These are phyloP conservation scores for Enhydra lutris DNA, from an alignment of 2,113 vertebrate species.

Conservation along the genomic window DNA sequence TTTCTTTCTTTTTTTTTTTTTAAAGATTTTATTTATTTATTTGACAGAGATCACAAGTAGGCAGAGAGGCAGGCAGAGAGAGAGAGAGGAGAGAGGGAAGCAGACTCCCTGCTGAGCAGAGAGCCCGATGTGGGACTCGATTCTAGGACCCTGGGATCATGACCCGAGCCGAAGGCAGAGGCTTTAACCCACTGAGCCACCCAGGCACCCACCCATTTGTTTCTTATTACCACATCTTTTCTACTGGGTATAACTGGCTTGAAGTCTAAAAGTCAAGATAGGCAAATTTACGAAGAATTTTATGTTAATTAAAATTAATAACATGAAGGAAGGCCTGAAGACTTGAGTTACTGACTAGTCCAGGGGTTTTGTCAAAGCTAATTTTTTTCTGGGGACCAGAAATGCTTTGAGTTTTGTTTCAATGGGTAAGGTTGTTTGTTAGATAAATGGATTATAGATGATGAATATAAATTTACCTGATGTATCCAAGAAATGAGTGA, in stretches of 20 bases:
- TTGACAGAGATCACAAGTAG: no score
- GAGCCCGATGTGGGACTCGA: no score
- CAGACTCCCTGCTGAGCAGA: no score
- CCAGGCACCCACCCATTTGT: not conserved
- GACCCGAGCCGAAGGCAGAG: no score
- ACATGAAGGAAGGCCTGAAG: not conserved
- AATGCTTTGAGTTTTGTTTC: conserved; percentile 10
- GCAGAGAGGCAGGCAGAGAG: no score
- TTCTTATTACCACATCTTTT: not conserved
- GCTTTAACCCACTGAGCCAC: no score
- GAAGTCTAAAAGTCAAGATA: not conserved
- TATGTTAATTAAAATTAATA: not conserved
- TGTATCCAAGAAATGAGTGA: not conserved
- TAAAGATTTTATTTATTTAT: no score
- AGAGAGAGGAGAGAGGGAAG: no score
- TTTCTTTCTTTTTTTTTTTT: not conserved
- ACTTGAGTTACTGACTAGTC: not conserved
- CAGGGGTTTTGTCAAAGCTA: not conserved
- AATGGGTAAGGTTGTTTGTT: not conserved
- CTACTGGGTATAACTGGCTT: not conserved
- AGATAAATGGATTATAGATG: conserved; percentile 5
- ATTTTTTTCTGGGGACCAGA: not conserved
- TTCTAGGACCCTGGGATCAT: no score
- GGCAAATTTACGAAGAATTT: conserved; percentile 15
- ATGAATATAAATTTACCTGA: not conserved